phyloP scores from a whole-genome alignment of 2,113 vertebrate species.

The Regulus satrapa region DNA sequence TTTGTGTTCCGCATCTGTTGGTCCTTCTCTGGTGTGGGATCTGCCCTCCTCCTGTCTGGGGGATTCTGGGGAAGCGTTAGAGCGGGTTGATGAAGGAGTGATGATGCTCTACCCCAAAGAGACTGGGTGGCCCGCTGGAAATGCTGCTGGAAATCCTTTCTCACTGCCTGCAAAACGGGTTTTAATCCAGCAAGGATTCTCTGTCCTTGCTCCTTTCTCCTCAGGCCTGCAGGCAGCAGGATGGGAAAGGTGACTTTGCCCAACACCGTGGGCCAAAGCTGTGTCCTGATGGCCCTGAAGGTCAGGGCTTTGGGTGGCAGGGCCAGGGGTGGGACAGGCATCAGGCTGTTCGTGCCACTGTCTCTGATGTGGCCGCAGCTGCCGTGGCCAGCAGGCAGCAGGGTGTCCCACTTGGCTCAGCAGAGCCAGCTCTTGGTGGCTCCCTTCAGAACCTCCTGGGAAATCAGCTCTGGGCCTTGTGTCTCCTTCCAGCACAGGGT shows the following conservation, averaged over 20 bases:
- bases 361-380: background rate
- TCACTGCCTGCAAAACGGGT: background rate
- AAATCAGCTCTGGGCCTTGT: background rate
- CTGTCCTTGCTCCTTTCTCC: background rate
- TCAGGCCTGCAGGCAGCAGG: background rate
- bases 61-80: background rate
- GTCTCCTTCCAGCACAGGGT: background rate
- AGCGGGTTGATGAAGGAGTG: background rate
- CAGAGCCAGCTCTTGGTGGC: background rate
- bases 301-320: background rate
- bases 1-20: background rate
- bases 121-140: background rate
- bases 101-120: background rate
- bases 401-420: background rate
- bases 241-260: background rate
- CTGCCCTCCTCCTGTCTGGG: background rate
- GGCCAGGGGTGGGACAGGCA: background rate
- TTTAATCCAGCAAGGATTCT: background rate
- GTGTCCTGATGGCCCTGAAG: background rate
- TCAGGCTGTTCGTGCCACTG: rapidly evolving
- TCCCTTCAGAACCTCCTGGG: background rate
- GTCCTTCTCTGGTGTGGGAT: background rate
- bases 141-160: background rate
- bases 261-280: rapidly evolving
- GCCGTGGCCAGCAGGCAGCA: background rate